Evolutionary conservation across 2,888 invertebrate genomes (phyloP), one percentile per base, ranked within the genome.

Genomic region (Dascillus cervinus): DNA sequence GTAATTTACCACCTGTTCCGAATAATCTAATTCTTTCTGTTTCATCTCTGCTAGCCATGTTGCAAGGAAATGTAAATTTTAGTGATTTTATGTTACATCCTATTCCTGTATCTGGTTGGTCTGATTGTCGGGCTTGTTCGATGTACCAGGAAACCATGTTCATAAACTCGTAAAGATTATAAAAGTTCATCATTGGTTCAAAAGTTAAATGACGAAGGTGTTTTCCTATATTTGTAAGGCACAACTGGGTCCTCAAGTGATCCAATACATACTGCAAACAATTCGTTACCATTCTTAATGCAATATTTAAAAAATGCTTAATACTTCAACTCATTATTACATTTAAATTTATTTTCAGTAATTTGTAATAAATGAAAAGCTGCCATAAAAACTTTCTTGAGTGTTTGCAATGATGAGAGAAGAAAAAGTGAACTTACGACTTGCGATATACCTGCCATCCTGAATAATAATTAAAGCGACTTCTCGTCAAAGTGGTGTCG

Each of bases 121-220:
- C 45, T 29, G 46, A 37, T n/a, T 36, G 10, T 3, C 34, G 32
- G 13, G 67, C 64, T 50, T 71, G 73, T 45, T 81, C 80, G 1
- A 77, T 72, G 52, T 78, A 85, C 71, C 80, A 81, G 0, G 81
- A 75, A n/a, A 87, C 58, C 67, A 87, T 77, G 34, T 82, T 79
- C 75, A 88, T 82, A 53, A 88, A 88, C 56, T 87, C 86, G 56
- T 81, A 86, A 22, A 88, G 70, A 58, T 87, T 87, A 59, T 82
- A 81, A 49, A 86, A 83, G 56, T 86, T 85, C 35, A 75, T 66
- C 67, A 79, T 79, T 1, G 86, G 86, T 15, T 76, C 72, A 43
- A 89, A 77, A 9, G 79, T 71, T 14, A 88, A 63, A 5, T 71
- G 70, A 34, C 77, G 71, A 48, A 87, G 72, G 50, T 76, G 69